A percentile compares a stretch with the other conserved stretches of the same genome.
Conservation (phyloP, 2,797 vertebrate genomes). For the Epinephelus awoara region DNA sequence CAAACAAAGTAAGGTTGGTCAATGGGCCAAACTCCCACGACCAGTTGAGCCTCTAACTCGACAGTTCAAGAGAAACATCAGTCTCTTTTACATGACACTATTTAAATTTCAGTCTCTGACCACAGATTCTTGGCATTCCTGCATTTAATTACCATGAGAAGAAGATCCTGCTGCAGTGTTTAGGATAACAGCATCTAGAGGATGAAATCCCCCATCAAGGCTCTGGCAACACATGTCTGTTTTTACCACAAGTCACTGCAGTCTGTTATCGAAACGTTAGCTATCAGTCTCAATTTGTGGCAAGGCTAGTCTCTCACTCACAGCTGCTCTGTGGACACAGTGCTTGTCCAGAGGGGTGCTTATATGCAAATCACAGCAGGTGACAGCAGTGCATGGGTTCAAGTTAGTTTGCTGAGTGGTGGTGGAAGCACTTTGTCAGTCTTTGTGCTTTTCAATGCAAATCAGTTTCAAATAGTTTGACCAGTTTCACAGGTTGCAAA, state of each 20-base stretch:
- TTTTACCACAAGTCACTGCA: conserved; percentile 1
- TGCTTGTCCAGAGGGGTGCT: background rate
- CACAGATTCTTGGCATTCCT: conserved; percentile 71
- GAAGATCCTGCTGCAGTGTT: conserved; percentile 11
- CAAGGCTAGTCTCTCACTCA: background rate
- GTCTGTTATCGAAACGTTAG: background rate
- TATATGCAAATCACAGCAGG: conserved; percentile 29
- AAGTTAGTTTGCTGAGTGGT: background rate
- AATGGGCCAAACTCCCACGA: conserved; percentile 46
- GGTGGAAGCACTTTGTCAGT: background rate
- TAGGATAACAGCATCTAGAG: conserved; percentile 4
- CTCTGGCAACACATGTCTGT: conserved; percentile 9
- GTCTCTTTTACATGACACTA: conserved; percentile 55
- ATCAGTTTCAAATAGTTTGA: conserved; percentile 29
- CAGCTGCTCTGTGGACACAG: background rate
- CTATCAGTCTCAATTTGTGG: background rate
- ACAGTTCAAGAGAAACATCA: conserved; percentile 59
- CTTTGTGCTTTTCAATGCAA: conserved; percentile 42
- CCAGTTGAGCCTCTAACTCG: conserved; percentile 24
- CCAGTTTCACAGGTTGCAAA: background rate
- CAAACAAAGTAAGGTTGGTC: conserved; percentile 21
- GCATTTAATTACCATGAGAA: conserved; percentile 62
- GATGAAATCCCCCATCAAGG: conserved; percentile 16
- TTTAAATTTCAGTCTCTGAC: conserved; percentile 44
- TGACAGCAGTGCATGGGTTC: background rate